phyloP scores from a whole-genome alignment of 92 coral and sea anemone genomes.

The Metridium senile region DNA sequence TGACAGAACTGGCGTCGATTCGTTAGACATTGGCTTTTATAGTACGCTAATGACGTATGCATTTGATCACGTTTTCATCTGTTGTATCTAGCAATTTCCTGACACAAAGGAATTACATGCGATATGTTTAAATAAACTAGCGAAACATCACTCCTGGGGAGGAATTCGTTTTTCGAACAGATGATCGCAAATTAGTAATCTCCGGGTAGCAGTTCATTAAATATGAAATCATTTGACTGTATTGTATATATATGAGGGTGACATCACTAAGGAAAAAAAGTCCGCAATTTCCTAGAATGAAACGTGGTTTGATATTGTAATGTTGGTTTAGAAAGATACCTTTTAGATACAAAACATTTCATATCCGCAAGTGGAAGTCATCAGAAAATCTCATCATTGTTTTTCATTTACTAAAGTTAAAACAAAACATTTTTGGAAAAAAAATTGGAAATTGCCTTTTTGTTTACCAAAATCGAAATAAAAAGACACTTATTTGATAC shows the following conservation, averaged over 20 bases:
- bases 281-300: not conserved
- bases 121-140: not conserved
- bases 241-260: too few species aligned
- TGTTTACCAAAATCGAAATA: too few species aligned
- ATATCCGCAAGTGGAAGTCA: too few species aligned
- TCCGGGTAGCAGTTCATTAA: not conserved
- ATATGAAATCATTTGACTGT: not conserved
- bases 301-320: not conserved
- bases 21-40: not conserved
- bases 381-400: too few species aligned
- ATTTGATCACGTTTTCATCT: constrained; percentile 9
- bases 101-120: constrained; percentile 6
- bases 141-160: constrained; percentile 7
- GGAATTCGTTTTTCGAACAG: not conserved
- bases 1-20: constrained; percentile 17
- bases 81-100: constrained; percentile 12
- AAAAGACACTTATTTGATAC: too few species aligned
- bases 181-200: not conserved
- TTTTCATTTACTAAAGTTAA: too few species aligned
- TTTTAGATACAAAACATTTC: not conserved
- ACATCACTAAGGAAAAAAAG: not conserved
- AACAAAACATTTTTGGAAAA: too few species aligned
- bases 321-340: not conserved
- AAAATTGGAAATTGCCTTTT: too few species aligned
- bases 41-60: not conserved